phyloP scores from a whole-genome alignment of 2,888 invertebrate genomes.

The Caenorhabditis becei region DNA sequence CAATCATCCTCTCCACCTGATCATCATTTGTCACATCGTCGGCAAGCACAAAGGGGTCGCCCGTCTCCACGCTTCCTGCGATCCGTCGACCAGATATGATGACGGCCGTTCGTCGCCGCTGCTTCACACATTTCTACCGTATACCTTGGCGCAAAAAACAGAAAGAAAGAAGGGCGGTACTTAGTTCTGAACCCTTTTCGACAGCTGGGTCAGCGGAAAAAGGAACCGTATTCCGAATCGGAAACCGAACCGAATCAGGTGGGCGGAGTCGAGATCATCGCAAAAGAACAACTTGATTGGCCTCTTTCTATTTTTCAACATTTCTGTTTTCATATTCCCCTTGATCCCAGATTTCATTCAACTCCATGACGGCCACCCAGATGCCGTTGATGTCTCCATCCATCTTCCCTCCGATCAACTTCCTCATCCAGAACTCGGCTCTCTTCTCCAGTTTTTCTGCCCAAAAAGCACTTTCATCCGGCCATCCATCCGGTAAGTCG shows the following conservation, averaged over 20 bases:
- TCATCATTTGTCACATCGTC: conserved; percentile 56
- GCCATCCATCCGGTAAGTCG: conserved; percentile 33
- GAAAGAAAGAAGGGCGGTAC: conserved; percentile 20
- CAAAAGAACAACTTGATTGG: too few relatives aligned
- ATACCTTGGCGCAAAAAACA: conserved; percentile 1
- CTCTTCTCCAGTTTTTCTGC: conserved; percentile 38
- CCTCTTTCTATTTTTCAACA: conserved; percentile 8
- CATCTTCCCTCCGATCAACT: conserved; percentile 55
- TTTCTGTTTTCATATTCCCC: background rate
- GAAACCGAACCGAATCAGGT: background rate
- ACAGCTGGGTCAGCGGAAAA: background rate
- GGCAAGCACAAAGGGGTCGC: conserved; percentile 30
- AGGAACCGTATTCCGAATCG: background rate
- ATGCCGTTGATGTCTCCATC: conserved; percentile 29
- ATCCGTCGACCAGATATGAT: conserved; percentile 30
- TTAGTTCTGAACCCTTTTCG: conserved; percentile 7
- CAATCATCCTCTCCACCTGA: conserved; percentile 15
- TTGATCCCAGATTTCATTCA: background rate
- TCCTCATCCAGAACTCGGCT: conserved; percentile 43
- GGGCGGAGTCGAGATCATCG: conserved; percentile 22
- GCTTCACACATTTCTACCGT: conserved; percentile 30
- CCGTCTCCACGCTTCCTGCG: conserved; percentile 11
- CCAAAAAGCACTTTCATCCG: conserved; percentile 20
- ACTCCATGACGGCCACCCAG: background rate
- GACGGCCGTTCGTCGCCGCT: conserved; percentile 5